Evolutionary conservation across 2,888 invertebrate genomes (phyloP), one percentile per base, ranked within the genome.

Genomic region (Drosophila formosana): DNA sequence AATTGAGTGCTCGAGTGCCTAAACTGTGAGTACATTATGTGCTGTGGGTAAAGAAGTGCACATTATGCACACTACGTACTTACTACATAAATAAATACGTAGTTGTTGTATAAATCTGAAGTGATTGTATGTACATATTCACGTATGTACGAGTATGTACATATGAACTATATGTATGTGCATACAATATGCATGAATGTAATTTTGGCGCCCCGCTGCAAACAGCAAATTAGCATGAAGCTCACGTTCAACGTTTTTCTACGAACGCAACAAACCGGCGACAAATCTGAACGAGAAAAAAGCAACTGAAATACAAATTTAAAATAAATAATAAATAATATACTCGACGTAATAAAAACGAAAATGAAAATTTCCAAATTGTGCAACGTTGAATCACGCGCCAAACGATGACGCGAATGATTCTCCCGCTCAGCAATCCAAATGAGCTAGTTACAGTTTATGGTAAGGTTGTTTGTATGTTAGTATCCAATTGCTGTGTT

Each of bases 341-440:
- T 18, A 23, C 23, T 34, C 50, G 30, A 30, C 34, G n/a, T 8
- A 26, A 45, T 41, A 67, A 45, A 28, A 32, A 28, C 4, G 37
- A 51, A 28, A 43, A 55, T 7, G 34, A 41, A 56, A 47, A 46
- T 52, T 46, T 55, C 23, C 37, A 65, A 45, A 63, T 83, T 87
- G 87, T 84, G 83, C 84, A 83, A 79, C 67, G 87, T 73, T 83
- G 85, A 87, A 84, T 87, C 88, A 83, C 78, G 86, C 72, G 72
- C 75, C 63, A 57, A 46, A 47, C 49, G 72, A 65, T 75, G 75
- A 77, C 75, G 75, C 77, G 50, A 34, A 58, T 56, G 41, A 75
- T 65, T 37, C 37, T 37, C 37, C 37, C n/a, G n/a, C 37, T 4
- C n/a, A n/a, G n/a, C 37, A 51, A 32, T 45, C 50, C 52, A 41